These are phyloP conservation scores for Abrostola triplasia DNA, from an alignment of 2,888 invertebrate species.

Conservation along the genomic window DNA sequence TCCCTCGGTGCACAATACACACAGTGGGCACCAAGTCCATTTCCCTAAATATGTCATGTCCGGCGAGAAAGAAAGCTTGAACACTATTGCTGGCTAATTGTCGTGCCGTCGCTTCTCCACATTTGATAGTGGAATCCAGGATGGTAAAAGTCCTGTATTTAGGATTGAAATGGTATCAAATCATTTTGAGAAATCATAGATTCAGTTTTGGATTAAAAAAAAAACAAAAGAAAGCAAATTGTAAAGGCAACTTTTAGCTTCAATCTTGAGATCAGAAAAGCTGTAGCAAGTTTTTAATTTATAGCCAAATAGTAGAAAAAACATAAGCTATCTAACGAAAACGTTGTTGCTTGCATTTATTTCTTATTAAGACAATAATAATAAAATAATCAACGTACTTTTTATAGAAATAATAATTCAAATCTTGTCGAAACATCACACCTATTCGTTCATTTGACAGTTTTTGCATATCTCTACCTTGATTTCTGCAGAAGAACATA, in stretches of 20 bases:
- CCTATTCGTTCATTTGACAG: constrained; percentile 74
- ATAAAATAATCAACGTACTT: constrained; percentile 57
- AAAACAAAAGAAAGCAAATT: no score
- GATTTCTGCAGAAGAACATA: constrained; percentile 65
- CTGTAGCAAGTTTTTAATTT: no score
- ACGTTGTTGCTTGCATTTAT: no score
- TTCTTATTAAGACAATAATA: no score
- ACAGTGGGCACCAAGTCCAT: constrained; percentile 69
- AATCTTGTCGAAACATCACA: constrained; percentile 73
- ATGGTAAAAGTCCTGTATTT: constrained; percentile 69
- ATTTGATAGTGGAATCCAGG: constrained; percentile 65
- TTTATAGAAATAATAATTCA: constrained; percentile 74
- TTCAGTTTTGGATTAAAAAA: no score
- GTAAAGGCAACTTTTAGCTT: no score
- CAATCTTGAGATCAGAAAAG: no score
- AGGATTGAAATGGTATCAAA: not conserved
- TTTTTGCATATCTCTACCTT: constrained; percentile 72
- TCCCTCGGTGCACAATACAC: constrained; percentile 75
- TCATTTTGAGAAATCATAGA: no score
- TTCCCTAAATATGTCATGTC: constrained; percentile 71
- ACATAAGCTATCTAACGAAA: no score
- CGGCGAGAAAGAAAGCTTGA: constrained; percentile 66
- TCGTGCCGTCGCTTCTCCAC: constrained; percentile 68
- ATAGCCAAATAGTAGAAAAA: no score
- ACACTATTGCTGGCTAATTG: constrained; percentile 65